Evolutionary conservation across 2,797 vertebrate species (phyloP).

Genomic region (Lates japonicus): DNA sequence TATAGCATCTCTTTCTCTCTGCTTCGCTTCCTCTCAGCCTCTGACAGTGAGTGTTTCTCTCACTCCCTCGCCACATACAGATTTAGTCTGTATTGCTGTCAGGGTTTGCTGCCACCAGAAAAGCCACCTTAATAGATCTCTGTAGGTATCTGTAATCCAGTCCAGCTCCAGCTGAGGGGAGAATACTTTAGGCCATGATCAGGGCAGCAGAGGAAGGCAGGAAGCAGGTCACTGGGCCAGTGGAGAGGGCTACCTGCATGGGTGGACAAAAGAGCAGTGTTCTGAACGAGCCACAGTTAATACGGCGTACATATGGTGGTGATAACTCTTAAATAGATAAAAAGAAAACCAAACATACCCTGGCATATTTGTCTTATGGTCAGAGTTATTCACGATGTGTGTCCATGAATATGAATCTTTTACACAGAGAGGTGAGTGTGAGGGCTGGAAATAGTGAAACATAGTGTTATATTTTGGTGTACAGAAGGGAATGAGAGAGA

Average conservation of each 20-base stretch:
- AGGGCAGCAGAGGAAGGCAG: slow-evolving; percentile 38
- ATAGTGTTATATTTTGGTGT: slow-evolving; percentile 37
- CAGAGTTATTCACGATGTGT: slow-evolving; percentile 36
- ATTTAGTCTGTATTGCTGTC: slow-evolving; percentile 5
- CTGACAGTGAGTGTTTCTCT: neutral
- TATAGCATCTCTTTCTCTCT: neutral
- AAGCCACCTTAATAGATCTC: slow-evolving; percentile 26
- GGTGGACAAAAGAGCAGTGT: slow-evolving; percentile 72
- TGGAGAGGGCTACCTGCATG: slow-evolving; percentile 52
- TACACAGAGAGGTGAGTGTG: slow-evolving; percentile 41
- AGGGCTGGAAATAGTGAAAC: slow-evolving; percentile 40
- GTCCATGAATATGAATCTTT: slow-evolving; percentile 54
- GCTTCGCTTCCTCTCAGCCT: neutral
- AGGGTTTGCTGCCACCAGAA: slow-evolving; percentile 13
- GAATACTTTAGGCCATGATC: slow-evolving; percentile 43
- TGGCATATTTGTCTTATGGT: slow-evolving; percentile 59
- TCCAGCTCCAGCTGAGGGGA: slow-evolving; percentile 45
- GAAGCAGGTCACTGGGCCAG: slow-evolving; percentile 76
- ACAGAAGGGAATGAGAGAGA: slow-evolving; percentile 25
- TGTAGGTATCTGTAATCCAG: slow-evolving; percentile 48
- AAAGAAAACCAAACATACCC: slow-evolving; percentile 49
- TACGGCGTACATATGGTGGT: slow-evolving; percentile 36
- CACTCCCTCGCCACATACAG: neutral
- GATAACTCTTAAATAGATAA: slow-evolving; percentile 62
- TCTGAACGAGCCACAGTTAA: slow-evolving; percentile 26